Conservation (phyloP, 2,797 vertebrate genomes). For the Pseudochromis fuscus region DNA sequence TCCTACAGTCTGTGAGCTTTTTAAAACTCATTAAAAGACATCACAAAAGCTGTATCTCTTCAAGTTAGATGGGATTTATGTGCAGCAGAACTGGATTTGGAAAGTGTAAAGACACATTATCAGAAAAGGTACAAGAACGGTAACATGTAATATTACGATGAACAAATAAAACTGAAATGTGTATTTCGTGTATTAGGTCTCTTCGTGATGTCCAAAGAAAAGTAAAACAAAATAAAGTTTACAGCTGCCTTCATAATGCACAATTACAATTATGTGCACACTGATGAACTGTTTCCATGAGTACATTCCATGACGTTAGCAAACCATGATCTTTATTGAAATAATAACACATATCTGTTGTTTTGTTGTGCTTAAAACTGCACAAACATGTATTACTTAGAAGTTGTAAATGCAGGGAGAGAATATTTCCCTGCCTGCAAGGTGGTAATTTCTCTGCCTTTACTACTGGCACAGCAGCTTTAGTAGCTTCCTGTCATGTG, state of each 20-base stretch:
- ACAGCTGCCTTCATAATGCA: neutral
- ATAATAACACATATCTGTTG: slow-evolving; percentile 18
- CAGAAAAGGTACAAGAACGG: neutral
- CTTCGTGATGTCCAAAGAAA: neutral
- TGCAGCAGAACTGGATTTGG: neutral
- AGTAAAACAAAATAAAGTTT: neutral
- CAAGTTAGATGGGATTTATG: neutral
- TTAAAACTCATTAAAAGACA: neutral
- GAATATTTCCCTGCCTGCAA: slow-evolving; percentile 34
- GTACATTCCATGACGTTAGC: neutral
- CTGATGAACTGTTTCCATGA: neutral
- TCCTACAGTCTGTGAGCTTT: neutral
- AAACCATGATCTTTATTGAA: slow-evolving; percentile 8
- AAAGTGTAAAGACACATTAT: neutral
- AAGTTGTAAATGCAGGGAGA: slow-evolving; percentile 44
- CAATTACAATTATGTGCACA: neutral
- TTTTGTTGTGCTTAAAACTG: slow-evolving; percentile 18
- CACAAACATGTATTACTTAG: slow-evolving; percentile 41
- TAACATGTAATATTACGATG: no score
- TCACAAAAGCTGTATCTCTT: neutral
- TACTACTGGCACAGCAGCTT: slow-evolving; percentile 46
- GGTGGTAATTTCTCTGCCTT: slow-evolving; percentile 59
- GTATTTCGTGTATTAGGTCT: neutral
- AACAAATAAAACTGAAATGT: neutral
- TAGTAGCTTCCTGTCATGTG: slow-evolving; percentile 70